Percentiles rank a stretch among this genome's conserved stretches.
Conservation (phyloP, 2,113 vertebrate genomes). For the Muntiacus muntjak region DNA sequence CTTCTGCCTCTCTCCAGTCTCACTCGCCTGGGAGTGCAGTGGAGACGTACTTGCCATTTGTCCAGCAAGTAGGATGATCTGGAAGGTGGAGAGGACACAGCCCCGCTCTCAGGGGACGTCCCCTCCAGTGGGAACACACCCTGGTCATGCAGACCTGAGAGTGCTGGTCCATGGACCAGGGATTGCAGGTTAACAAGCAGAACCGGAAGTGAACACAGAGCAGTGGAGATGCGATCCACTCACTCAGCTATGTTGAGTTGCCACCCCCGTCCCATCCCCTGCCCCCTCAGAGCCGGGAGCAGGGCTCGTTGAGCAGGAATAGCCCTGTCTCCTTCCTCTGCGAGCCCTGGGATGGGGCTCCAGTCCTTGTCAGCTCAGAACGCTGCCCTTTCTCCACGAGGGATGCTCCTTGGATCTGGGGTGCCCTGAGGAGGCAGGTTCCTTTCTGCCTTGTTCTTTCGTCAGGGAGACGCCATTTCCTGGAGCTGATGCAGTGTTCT, state of each 20-base stretch:
- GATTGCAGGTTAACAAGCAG: neutral
- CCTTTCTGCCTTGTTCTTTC: neutral
- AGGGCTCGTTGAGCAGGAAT: neutral
- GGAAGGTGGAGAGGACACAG: neutral
- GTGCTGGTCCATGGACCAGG: neutral
- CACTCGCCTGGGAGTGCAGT: neutral
- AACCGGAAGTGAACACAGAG: accelerated
- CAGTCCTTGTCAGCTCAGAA: neutral
- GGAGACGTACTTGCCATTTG: neutral
- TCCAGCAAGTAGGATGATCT: neutral
- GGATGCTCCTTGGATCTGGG: neutral
- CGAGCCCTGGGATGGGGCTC: neutral
- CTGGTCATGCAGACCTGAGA: neutral
- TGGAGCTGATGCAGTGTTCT: neutral
- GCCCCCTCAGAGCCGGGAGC: neutral
- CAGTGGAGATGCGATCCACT: neutral
- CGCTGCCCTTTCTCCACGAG: accelerated
- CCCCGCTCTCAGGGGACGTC: neutral
- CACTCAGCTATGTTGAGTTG: neutral
- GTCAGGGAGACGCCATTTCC: accelerated
- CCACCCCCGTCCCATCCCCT: neutral
- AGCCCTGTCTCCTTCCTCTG: neutral
- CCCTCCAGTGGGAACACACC: neutral
- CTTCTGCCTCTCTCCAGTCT: neutral
- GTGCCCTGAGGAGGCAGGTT: neutral